These are phyloP conservation scores for Cynopterus brachyotis DNA, from an alignment of 2,113 vertebrate species.

Conservation along the genomic window DNA sequence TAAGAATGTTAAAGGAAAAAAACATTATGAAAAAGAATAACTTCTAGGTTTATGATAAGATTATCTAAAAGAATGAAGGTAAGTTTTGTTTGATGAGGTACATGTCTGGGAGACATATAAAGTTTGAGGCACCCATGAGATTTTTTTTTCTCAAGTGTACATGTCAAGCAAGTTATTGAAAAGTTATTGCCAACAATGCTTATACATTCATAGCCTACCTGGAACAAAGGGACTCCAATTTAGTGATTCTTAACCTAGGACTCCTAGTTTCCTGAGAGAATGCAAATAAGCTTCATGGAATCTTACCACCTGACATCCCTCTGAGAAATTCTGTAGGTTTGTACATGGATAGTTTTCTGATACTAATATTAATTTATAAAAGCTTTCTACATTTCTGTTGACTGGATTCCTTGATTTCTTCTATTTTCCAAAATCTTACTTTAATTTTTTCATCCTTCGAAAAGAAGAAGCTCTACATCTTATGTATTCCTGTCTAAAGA, in stretches of 20 bases:
- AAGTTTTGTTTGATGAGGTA: not conserved
- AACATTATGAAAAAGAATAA: no score
- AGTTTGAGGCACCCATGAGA: not conserved
- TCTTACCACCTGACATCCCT: not conserved
- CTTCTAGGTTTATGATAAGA: not conserved
- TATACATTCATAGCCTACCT: not conserved
- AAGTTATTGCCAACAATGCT: not conserved
- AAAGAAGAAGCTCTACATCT: not conserved
- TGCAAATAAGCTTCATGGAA: not conserved
- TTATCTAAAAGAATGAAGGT: not conserved
- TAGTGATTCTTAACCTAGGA: not conserved
- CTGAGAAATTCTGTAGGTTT: not conserved
- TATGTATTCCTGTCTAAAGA: conserved; percentile 3
- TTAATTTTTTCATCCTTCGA: not conserved
- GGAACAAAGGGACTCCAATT: not conserved
- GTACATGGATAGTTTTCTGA: not conserved
- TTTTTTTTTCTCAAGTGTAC: not conserved
- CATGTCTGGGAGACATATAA: not conserved
- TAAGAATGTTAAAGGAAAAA: not conserved
- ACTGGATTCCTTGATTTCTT: not conserved
- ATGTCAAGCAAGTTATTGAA: not conserved
- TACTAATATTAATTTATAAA: not conserved
- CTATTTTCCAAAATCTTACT: not conserved
- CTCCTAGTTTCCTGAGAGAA: not conserved
- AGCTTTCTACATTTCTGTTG: not conserved